Evolutionary conservation across 1,140 invertebrate genomes (phyloP), one percentile per base, ranked within the genome.

Genomic region (Lineus longissimus): DNA sequence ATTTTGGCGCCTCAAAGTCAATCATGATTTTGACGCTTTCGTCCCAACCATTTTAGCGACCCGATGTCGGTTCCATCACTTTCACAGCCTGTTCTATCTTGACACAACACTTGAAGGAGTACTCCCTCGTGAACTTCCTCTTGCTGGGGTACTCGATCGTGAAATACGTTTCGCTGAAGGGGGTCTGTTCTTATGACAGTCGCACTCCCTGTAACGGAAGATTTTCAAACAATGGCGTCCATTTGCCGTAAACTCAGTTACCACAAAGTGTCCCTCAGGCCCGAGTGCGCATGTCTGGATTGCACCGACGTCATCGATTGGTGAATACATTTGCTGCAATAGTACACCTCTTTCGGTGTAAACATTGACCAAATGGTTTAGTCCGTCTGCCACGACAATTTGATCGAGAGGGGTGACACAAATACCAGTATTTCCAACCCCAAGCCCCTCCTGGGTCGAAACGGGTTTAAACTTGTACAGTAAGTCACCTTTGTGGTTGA

Each of bases 181-280:
- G 17, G 69, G 69, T 68, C 71, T 69, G 4, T 61, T 66, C 19
- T 54, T 47, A 55, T 80, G 76, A 63, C 76, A 79, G 11, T 68
- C 62, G 63, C 78, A 80, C 15, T 70, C 54, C n/a, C 68, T 62
- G 57, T 76, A 80, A 4, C 78, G 64, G 59, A 77, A 79, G 59
- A 80, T 76, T 64, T 79, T 80, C 9, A 78, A 15, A 41, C 72
- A 75, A 62, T 80, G 78, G 9, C 70, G 67, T 51, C 75, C 74
- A 9, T 70, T 63, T 47, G 73, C 41, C 45, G 72, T 73, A 61
- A 69, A 77, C 55, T 80, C 78, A 11, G 75, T 67, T 0, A 61
- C 63, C 7, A 77, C 70, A 29, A 80, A 31, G 56, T 80, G 78
- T 45, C 78, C 78, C 64, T 80, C 76, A 27, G 71, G 73, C 55